These are phyloP conservation scores for Carettochelys insculpta DNA, from an alignment of 2,113 vertebrate species.

Conservation along the genomic window DNA sequence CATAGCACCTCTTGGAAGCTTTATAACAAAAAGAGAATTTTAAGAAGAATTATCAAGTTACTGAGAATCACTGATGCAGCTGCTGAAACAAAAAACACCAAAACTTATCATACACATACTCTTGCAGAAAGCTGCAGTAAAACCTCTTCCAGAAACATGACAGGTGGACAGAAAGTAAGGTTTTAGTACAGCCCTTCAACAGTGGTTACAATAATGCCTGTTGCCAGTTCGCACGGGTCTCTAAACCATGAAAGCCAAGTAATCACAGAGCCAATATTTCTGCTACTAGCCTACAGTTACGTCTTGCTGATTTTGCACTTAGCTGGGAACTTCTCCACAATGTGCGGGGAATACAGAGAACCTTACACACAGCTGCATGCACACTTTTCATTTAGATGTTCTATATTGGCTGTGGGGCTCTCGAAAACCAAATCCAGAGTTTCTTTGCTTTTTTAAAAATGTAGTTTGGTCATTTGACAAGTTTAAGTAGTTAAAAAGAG, in stretches of 20 bases:
- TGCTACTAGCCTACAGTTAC: neutral
- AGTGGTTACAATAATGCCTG: neutral
- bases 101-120: accelerated
- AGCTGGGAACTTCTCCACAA: neutral
- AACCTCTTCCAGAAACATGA: accelerated
- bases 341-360: neutral
- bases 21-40: neutral
- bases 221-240: neutral
- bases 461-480: neutral
- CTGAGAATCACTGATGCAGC: neutral
- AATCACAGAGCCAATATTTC: neutral
- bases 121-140: neutral
- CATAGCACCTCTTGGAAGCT: slow-evolving; percentile 6
- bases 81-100: neutral
- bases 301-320: neutral
- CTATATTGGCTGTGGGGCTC: neutral
- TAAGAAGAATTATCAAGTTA: slow-evolving; percentile 10
- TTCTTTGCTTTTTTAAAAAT: neutral
- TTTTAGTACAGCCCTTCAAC: neutral
- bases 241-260: neutral
- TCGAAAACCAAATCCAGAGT: neutral
- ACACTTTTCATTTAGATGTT: neutral
- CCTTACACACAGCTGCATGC: neutral
- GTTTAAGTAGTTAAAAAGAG: neutral
- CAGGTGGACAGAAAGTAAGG: neutral